Percentiles rank a stretch among this genome's conserved stretches.
Conservation (phyloP, 1,140 invertebrate species). For the Holotrichia oblita region DNA sequence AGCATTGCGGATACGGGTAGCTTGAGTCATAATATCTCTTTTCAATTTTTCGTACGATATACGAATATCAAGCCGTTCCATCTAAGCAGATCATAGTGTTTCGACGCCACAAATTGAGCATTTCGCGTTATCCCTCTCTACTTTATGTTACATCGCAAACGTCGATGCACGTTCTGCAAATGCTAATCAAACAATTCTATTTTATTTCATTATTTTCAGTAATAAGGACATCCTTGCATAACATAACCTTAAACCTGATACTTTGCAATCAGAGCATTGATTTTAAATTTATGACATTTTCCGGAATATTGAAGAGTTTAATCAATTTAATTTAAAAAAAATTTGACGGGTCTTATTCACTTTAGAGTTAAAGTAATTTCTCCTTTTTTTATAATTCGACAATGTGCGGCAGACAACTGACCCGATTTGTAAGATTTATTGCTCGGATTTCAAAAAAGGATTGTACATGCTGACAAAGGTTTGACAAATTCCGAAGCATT, state of each 20-base stretch:
- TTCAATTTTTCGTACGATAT: slow-evolving; percentile 19
- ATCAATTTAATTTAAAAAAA: too few relatives aligned
- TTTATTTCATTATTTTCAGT: too few relatives aligned
- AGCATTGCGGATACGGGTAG: neutral
- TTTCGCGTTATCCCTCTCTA: neutral
- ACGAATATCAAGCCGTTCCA: neutral
- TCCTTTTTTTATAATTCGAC: neutral
- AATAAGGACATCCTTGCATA: too few relatives aligned
- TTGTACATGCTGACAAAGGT: slow-evolving; percentile 21
- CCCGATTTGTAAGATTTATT: slow-evolving; percentile 17
- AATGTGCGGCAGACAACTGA: neutral
- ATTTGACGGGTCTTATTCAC: neutral
- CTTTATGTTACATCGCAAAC: too few relatives aligned
- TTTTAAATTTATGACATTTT: too few relatives aligned
- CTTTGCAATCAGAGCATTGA: too few relatives aligned
- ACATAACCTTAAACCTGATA: too few relatives aligned
- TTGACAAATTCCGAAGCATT: slow-evolving; percentile 22
- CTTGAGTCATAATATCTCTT: slow-evolving; percentile 23
- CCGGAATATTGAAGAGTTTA: too few relatives aligned
- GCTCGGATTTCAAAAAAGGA: slow-evolving; percentile 1
- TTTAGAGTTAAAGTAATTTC: neutral
- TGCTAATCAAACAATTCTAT: too few relatives aligned
- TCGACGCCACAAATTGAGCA: neutral
- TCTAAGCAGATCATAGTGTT: neutral
- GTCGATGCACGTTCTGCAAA: too few relatives aligned